These are phyloP conservation scores for Trimorus sp. DNA, from an alignment of 2,888 invertebrate species.

Conservation along the genomic window DNA sequence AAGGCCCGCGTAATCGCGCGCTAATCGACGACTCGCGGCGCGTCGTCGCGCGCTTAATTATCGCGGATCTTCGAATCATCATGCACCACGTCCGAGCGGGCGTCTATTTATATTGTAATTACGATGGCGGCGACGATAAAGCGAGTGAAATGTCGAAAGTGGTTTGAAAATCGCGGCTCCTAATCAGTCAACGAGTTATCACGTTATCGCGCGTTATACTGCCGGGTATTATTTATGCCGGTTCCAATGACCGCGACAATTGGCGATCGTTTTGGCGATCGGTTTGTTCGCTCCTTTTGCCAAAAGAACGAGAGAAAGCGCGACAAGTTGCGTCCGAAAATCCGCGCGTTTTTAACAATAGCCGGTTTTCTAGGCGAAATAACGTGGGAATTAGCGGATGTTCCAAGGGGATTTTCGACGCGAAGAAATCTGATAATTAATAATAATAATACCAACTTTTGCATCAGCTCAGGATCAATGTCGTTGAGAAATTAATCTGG, in stretches of 20 bases:
- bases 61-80: conserved; percentile 40
- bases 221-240: conserved; percentile 45
- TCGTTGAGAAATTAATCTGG: no score
- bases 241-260: conserved; percentile 38
- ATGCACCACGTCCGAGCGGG: conserved; percentile 23
- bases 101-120: conserved; percentile 36
- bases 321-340: neutral
- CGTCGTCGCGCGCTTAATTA: conserved; percentile 35
- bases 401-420: no score
- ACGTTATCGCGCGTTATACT: conserved; percentile 45
- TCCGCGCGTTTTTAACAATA: no score
- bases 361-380: no score
- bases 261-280: conserved; percentile 55
- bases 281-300: conserved; percentile 35
- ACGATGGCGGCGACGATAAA: conserved; percentile 51
- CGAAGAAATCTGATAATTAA: no score
- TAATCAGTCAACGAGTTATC: conserved; percentile 49
- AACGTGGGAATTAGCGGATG: no score
- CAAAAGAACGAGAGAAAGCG: conserved; percentile 35
- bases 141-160: conserved; percentile 61
- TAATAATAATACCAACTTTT: no score
- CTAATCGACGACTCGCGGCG: conserved; percentile 10
- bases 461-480: no score
- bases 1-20: no score
- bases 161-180: conserved; percentile 54